Evolutionary conservation across 2,888 invertebrate genomes (phyloP), one percentile per base, ranked within the genome.

Genomic region (Epistrophe grossulariae): DNA sequence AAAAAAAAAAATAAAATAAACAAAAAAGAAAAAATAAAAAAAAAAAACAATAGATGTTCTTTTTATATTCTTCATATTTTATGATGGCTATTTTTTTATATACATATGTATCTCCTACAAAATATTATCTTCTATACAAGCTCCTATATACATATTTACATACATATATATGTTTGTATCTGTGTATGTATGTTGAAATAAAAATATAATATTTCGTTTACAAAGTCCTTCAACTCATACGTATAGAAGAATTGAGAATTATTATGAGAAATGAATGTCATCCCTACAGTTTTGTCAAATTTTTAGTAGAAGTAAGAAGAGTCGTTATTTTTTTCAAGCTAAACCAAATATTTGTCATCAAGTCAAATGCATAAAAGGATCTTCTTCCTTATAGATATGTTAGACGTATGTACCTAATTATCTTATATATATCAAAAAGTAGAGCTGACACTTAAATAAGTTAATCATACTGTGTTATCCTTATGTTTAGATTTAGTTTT

Each of bases 261-360:
- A 31, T 52, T 55, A 28, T 55, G 52, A 55, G 13, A 24, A 55
- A 55, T 55, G 24, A 55, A 55, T 24, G 24, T 55, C 52, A 55
- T 52, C 15, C 28, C 4, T 28, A 13, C 15, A 7, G 52, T 13
- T 55, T 28, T 55, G 19, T 28, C 24, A 55, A 55, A 8, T 28
- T 55, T 28, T 55, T 55, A 28, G 52, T 15, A 24, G 52, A 24
- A 24, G 24, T 13, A 52, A 24, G 13, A 24, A 13, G 24, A 24
- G 24, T 55, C 24, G 52, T 55, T 52, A 3, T 19, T 24, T 2
- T 55, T 24, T 28, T 24, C n/a, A 28, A 60, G 38, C 60, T 19
- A 38, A 60, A 60, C 17, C 60, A 40, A 60, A 38, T 40, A 60
- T 60, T 60, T 60, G 40, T 60, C 60, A 60, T 40, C 60, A 40